Percentiles rank a stretch among this genome's conserved stretches.
Evolutionary conservation across 2,113 vertebrate genomes (phyloP).

Genomic region (Pollachius pollachius): DNA sequence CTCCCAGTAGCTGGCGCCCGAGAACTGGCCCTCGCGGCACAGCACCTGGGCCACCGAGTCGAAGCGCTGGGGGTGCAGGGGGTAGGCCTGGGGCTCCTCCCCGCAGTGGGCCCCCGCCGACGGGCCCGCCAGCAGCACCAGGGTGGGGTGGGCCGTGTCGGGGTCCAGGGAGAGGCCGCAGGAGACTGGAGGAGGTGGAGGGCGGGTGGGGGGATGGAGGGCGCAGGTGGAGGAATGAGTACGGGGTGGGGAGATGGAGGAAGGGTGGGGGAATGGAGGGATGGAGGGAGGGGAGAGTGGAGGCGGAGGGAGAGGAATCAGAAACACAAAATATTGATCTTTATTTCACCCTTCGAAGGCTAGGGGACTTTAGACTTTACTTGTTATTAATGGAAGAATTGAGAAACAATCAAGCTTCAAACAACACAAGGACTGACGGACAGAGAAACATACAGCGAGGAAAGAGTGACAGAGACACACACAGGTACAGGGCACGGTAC

Average conservation of each 20-base stretch:
- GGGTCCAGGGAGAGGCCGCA: slow-evolving; percentile 59
- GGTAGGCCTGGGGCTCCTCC: slow-evolving; percentile 62
- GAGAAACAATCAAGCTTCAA: too few relatives aligned
- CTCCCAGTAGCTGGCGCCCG: slow-evolving; percentile 68
- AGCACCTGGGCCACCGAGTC: slow-evolving; percentile 68
- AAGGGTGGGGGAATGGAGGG: neutral
- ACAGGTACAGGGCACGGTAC: too few relatives aligned
- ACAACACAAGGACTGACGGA: too few relatives aligned
- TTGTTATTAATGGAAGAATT: too few relatives aligned
- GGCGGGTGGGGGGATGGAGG: neutral
- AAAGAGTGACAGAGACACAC: neutral
- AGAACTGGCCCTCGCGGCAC: slow-evolving; percentile 63
- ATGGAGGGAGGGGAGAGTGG: neutral
- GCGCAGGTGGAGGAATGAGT: too few relatives aligned
- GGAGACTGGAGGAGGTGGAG: slow-evolving; percentile 37
- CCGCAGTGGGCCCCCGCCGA: slow-evolving; percentile 61
- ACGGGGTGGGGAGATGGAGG: too few relatives aligned
- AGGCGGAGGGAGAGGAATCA: too few relatives aligned
- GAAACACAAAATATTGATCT: too few relatives aligned
- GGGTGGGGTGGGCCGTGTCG: slow-evolving; percentile 63
- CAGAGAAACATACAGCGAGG: neutral
- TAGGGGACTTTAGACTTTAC: too few relatives aligned
- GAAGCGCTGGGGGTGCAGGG: slow-evolving; percentile 56
- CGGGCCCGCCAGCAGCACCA: slow-evolving; percentile 55
- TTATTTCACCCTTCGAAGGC: too few relatives aligned